phyloP scores from a whole-genome alignment of 2,797 vertebrate genomes.

The Manis javanica region DNA sequence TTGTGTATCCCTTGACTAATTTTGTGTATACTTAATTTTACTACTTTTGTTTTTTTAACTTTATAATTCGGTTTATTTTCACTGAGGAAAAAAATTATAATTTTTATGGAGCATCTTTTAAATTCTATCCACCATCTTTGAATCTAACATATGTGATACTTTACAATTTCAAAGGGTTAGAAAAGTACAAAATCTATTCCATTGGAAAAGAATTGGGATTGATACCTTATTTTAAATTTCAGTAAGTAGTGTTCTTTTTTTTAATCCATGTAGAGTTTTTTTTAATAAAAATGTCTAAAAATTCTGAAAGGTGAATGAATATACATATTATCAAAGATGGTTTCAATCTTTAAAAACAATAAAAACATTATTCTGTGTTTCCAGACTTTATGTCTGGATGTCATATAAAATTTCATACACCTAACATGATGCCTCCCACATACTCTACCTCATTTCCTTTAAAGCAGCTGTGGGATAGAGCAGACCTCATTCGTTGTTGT shows the following conservation, averaged over 20 bases:
- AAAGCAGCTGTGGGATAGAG: not conserved
- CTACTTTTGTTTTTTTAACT: too few species aligned
- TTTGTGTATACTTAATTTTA: too few species aligned
- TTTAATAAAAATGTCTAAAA: not conserved
- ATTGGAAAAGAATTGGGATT: not conserved
- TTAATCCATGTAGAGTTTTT: not conserved
- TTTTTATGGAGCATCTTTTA: conserved; percentile 41
- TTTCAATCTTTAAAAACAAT: not conserved
- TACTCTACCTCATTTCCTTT: not conserved
- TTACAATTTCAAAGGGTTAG: not conserved
- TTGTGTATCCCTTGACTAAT: too few species aligned
- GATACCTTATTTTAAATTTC: not conserved
- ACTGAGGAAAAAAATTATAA: not conserved
- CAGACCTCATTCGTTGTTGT: not conserved
- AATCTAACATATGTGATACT: not conserved
- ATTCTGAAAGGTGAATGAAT: not conserved
- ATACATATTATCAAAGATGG: not conserved
- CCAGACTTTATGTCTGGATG: not conserved
- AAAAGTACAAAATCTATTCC: not conserved
- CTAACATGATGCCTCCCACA: fast-evolving
- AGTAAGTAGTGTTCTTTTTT: not conserved
- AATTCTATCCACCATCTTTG: not conserved
- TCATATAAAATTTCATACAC: not conserved
- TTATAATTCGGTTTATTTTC: too few species aligned
- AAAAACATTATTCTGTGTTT: not conserved